These are phyloP conservation scores for Raja brachyura DNA, from an alignment of 2,113 vertebrate species.

Conservation along the genomic window DNA sequence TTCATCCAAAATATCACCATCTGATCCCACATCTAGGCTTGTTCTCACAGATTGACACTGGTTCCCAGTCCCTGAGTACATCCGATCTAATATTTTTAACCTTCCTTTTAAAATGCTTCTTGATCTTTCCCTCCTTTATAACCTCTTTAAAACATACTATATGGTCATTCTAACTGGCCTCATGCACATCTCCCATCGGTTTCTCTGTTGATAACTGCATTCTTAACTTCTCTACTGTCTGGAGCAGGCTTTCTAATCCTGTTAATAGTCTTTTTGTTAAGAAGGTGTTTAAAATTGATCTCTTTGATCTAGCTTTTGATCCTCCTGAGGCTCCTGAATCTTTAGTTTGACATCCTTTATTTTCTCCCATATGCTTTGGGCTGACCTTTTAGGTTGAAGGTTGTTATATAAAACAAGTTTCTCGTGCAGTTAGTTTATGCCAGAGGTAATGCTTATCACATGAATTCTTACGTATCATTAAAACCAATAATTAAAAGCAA, in stretches of 20 bases:
- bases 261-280: neutral
- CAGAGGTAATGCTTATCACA: neutral
- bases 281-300: neutral
- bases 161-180: neutral
- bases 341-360: neutral
- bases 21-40: neutral
- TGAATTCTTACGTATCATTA: neutral
- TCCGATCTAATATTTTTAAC: neutral
- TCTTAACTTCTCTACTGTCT: neutral
- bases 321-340: neutral
- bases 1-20: neutral
- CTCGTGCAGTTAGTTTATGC: neutral
- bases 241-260: neutral
- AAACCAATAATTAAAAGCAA: neutral
- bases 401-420: neutral
- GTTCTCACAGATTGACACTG: neutral
- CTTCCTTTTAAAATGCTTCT: neutral
- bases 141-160: neutral
- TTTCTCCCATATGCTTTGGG: neutral
- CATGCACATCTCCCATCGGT: neutral
- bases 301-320: neutral
- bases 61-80: neutral
- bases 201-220: neutral
- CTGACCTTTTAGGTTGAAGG: neutral
- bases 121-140: neutral